Evolutionary conservation across 2,888 invertebrate genomes (phyloP), one percentile per base, ranked within the genome.

Genomic region (Pocota personata): DNA sequence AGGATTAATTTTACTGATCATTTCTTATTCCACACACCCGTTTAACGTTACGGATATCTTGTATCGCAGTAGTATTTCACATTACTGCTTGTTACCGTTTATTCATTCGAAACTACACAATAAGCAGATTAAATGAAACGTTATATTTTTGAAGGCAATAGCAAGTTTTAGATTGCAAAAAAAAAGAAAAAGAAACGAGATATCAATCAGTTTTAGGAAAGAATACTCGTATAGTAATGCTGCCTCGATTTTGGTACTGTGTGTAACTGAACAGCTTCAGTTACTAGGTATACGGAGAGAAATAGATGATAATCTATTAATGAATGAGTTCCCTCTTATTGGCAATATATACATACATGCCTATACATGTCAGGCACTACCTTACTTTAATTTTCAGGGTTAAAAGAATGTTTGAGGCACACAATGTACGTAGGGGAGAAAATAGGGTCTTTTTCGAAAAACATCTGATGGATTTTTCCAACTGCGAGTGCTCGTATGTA

Each of bases 101-200:
- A 12, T 12, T 10, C 57, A 58, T 21, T 35, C 7, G 27, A 27
- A 60, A 40, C 40, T 60, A 40, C 40, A 40, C 40, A 27, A 60
- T 60, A 60, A 60, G 58, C 40, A 60, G 58, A 60, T 60, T 60
- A 60, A 8, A 14, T 8, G 14, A 10, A 27, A 60, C 60, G 40
- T 40, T 60, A 40, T 60, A 40, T n/a, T n/a, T 58, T 58, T 21
- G 12, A 37, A 40, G 40, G 40, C 40, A 21, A 60, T 60, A 24
- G n/a, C 8, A 60, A 40, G 24, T 40, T 37, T 19, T 3, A 58
- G 6, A 37, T 58, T 58, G 37, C 57, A 16, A 3, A 30, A 7
- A 40, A 40, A 40, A 21, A 46, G n/a, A n/a, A n/a, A n/a, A n/a
- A n/a, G n/a, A n/a, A n/a, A n/a, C n/a, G n/a, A n/a, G 43, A 52